Evolutionary conservation across 2,888 invertebrate species (phyloP).

Genomic region (Drosophila greeni): DNA sequence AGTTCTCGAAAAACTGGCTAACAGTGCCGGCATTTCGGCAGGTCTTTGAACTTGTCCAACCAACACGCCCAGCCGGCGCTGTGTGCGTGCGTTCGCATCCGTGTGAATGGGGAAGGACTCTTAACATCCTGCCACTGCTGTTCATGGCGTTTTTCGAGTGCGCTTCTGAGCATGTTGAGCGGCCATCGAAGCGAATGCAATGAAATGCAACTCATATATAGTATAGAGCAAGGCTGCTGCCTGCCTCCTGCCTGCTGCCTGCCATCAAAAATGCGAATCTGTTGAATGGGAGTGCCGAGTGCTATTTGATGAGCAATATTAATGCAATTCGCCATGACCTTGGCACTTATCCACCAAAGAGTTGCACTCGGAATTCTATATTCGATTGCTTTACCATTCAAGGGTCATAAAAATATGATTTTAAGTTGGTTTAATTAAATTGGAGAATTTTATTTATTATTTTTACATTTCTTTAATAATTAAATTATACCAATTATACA

Average conservation of each 20-base stretch:
- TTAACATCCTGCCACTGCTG: slow-evolving; percentile 35
- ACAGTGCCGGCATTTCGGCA: slow-evolving; percentile 47
- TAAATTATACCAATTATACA: too few relatives aligned
- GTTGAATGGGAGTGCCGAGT: slow-evolving; percentile 36
- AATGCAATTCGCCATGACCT: slow-evolving; percentile 36
- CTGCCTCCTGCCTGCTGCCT: background rate
- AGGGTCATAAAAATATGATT: background rate
- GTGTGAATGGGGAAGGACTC: slow-evolving; percentile 45
- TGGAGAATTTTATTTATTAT: background rate
- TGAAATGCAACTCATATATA: slow-evolving; percentile 39
- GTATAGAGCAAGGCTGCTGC: slow-evolving; percentile 12
- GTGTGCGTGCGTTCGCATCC: slow-evolving; percentile 16
- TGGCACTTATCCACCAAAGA: slow-evolving; percentile 25
- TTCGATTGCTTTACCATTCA: background rate
- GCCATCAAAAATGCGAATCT: slow-evolving; percentile 41
- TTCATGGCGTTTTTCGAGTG: slow-evolving; percentile 47
- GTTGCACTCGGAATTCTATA: background rate
- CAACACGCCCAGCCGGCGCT: slow-evolving; percentile 1
- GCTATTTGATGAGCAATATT: slow-evolving; percentile 40
- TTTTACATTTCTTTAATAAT: background rate
- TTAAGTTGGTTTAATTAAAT: background rate
- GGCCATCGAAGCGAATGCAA: slow-evolving; percentile 47
- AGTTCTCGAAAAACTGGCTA: background rate
- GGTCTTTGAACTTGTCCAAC: slow-evolving; percentile 41
- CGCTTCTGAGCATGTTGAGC: slow-evolving; percentile 47